Evolutionary conservation across 2,797 vertebrate species (phyloP).

Genomic region (Lacerta bilineata): DNA sequence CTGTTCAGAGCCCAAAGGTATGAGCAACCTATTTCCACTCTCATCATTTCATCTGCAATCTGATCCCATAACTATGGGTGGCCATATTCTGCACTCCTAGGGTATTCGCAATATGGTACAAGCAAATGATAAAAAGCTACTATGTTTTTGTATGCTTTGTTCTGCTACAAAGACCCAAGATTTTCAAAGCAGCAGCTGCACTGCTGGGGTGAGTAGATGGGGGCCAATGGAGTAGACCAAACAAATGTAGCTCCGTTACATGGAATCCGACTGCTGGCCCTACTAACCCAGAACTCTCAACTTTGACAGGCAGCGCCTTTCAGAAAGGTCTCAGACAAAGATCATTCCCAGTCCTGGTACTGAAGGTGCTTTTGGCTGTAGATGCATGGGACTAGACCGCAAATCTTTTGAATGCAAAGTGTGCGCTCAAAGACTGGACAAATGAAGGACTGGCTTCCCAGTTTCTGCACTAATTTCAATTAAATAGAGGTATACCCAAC

Average conservation of each 20-base stretch:
- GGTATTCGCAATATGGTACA: neutral
- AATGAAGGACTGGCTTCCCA: neutral
- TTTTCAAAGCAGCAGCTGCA: neutral
- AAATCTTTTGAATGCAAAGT: neutral
- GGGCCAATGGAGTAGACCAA: neutral
- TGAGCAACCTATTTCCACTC: conserved; percentile 25
- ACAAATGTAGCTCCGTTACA: too few relatives aligned
- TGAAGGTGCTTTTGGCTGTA: neutral
- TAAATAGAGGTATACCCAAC: neutral
- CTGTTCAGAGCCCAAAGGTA: conserved; percentile 26
- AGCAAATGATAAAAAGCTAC: neutral
- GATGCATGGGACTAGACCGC: neutral
- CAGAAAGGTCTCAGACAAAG: neutral
- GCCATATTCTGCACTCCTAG: neutral
- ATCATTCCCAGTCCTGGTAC: neutral
- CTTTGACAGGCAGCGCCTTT: neutral
- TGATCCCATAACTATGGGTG: neutral
- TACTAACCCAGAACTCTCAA: neutral
- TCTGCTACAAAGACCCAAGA: neutral
- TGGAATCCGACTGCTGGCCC: too few relatives aligned
- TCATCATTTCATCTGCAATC: conserved; percentile 43
- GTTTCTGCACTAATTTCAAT: neutral
- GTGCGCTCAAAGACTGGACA: neutral
- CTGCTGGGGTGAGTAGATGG: neutral
- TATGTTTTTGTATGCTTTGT: neutral